Percentiles rank a stretch among this genome's conserved stretches.
Conservation (phyloP, 2,113 vertebrate species). For the Seriola rivoliana region DNA sequence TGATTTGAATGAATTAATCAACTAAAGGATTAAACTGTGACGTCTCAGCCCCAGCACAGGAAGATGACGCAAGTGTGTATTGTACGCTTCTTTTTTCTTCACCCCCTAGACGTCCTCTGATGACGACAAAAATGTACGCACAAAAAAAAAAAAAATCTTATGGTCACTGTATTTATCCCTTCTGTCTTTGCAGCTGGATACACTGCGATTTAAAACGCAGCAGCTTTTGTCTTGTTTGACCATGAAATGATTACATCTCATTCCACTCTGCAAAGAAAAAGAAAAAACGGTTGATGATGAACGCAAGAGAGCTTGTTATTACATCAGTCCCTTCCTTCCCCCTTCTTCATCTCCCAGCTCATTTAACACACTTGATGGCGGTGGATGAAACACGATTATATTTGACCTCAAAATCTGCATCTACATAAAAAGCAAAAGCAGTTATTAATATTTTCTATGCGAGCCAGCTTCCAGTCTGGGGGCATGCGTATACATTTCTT, state of each 20-base stretch:
- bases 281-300: neutral
- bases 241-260: neutral
- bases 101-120: neutral
- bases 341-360: constrained; percentile 35
- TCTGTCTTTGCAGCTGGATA: neutral
- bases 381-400: constrained; percentile 48
- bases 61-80: constrained; percentile 55
- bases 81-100: constrained; percentile 1
- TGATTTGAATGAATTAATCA: constrained; percentile 26
- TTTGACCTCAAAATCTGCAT: constrained; percentile 48
- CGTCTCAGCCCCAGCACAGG: constrained; percentile 30
- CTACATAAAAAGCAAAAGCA: constrained; percentile 24
- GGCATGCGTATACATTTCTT: neutral
- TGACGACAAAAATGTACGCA: constrained; percentile 25
- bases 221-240: neutral
- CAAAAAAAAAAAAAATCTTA: neutral
- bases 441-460: constrained; percentile 20
- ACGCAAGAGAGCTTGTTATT: constrained; percentile 17
- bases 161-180: constrained; percentile 7
- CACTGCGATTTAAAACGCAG: neutral
- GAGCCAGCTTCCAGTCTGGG: constrained; percentile 3
- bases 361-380: constrained; percentile 48
- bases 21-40: constrained; percentile 41
- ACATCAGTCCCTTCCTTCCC: constrained; percentile 10
- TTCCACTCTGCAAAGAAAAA: neutral